These are phyloP conservation scores for Tachypleus tridentatus DNA, from an alignment of 1,140 invertebrate species.

Conservation along the genomic window DNA sequence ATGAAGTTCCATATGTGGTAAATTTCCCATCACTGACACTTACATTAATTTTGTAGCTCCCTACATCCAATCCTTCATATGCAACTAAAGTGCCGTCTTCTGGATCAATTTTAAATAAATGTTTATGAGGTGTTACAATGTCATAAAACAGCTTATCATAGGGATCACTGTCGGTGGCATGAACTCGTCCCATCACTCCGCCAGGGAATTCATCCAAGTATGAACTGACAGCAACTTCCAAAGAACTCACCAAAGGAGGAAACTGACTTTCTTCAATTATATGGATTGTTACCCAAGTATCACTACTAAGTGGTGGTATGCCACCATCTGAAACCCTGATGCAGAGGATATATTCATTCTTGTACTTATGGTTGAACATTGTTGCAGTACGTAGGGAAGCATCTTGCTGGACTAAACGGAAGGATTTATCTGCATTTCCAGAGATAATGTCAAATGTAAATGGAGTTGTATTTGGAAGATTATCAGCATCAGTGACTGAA, in stretches of 20 bases:
- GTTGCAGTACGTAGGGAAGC: slow-evolving; percentile 71
- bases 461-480: slow-evolving; percentile 68
- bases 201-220: slow-evolving; percentile 73
- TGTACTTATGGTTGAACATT: slow-evolving; percentile 72
- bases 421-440: slow-evolving; percentile 77
- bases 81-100: slow-evolving; percentile 66
- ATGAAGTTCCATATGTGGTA: slow-evolving; percentile 32
- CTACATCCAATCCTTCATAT: slow-evolving; percentile 66
- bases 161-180: slow-evolving; percentile 79
- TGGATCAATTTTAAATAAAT: slow-evolving; percentile 63
- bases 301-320: slow-evolving; percentile 72
- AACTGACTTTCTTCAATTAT: slow-evolving; percentile 90
- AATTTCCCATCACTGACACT: slow-evolving; percentile 50
- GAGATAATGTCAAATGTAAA: slow-evolving; percentile 74
- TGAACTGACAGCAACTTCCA: slow-evolving; percentile 76
- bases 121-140: slow-evolving; percentile 44
- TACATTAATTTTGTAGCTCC: slow-evolving; percentile 72
- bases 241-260: slow-evolving; percentile 74
- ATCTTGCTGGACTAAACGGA: slow-evolving; percentile 66
- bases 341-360: slow-evolving; percentile 66
- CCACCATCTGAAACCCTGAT: slow-evolving; percentile 91
- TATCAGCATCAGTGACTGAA: slow-evolving; percentile 72
- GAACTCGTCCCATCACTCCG: slow-evolving; percentile 71
- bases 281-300: slow-evolving; percentile 69
- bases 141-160: slow-evolving; percentile 76